Evolutionary conservation across 1,140 invertebrate species (phyloP).

Genomic region (Galleria mellonella): DNA sequence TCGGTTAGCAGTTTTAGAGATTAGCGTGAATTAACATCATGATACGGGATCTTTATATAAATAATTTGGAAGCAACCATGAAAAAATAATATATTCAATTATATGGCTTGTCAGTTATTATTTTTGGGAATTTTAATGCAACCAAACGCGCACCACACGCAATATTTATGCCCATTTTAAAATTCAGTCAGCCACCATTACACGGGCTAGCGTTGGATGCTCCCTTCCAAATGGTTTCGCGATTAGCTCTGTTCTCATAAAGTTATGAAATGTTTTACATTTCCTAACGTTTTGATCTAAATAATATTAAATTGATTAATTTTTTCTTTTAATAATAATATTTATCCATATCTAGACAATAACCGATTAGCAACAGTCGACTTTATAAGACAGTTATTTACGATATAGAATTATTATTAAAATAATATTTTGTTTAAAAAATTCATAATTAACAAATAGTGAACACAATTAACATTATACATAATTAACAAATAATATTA

Average conservation of each 20-base stretch:
- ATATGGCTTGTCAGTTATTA: too few relatives aligned
- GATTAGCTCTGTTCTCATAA: slow-evolving; percentile 4
- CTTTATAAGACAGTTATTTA: neutral
- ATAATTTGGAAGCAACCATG: too few relatives aligned
- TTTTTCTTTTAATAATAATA: neutral
- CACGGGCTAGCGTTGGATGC: slow-evolving; percentile 10
- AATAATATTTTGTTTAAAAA: neutral
- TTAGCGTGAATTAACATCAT: too few relatives aligned
- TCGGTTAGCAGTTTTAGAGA: too few relatives aligned
- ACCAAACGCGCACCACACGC: neutral
- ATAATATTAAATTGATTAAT: neutral
- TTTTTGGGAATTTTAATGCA: neutral
- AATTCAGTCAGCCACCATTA: slow-evolving; percentile 14
- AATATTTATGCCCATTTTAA: slow-evolving; percentile 14
- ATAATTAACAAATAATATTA: too few relatives aligned
- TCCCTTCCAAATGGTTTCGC: slow-evolving; percentile 5
- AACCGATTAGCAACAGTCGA: neutral
- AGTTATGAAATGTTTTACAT: neutral
- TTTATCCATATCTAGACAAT: neutral
- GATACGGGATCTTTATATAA: too few relatives aligned
- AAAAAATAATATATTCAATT: too few relatives aligned
- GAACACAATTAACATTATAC: too few relatives aligned
- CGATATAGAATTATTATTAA: neutral
- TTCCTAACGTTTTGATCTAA: neutral
- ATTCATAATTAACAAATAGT: too few relatives aligned